Evolutionary conservation across 2,888 invertebrate genomes (phyloP).

Genomic region (Orchestes rusci): DNA sequence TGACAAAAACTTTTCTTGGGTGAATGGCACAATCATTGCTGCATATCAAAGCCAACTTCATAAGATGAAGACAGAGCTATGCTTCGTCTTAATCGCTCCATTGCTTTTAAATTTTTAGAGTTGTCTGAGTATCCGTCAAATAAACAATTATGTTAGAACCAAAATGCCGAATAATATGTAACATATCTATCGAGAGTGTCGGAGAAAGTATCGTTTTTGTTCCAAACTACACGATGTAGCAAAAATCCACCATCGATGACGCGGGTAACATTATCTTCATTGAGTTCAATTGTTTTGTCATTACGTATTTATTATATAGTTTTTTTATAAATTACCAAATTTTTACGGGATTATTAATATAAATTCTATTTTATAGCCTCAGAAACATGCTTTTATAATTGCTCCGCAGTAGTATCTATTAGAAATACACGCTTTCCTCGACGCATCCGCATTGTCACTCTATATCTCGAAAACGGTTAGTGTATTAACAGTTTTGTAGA

Average conservation of each 20-base stretch:
- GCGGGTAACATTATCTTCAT: not conserved
- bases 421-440: too few relatives aligned
- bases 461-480: too few relatives aligned
- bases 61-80: not conserved
- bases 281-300: constrained; percentile 1
- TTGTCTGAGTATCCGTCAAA: not conserved
- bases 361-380: too few relatives aligned
- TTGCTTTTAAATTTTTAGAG: not conserved
- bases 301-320: too few relatives aligned
- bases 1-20: constrained; percentile 33
- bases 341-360: too few relatives aligned
- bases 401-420: too few relatives aligned
- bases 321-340: too few relatives aligned
- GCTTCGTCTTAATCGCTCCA: not conserved
- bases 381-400: too few relatives aligned
- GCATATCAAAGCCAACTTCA: not conserved
- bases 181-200: not conserved
- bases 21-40: not conserved
- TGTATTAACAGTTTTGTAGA: too few relatives aligned
- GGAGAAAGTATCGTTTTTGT: not conserved
- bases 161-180: not conserved
- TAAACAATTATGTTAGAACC: not conserved
- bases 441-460: too few relatives aligned
- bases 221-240: not conserved
- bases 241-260: constrained; percentile 1